phyloP scores from a whole-genome alignment of 1,140 invertebrate genomes.

The Lucilia cuprina region DNA sequence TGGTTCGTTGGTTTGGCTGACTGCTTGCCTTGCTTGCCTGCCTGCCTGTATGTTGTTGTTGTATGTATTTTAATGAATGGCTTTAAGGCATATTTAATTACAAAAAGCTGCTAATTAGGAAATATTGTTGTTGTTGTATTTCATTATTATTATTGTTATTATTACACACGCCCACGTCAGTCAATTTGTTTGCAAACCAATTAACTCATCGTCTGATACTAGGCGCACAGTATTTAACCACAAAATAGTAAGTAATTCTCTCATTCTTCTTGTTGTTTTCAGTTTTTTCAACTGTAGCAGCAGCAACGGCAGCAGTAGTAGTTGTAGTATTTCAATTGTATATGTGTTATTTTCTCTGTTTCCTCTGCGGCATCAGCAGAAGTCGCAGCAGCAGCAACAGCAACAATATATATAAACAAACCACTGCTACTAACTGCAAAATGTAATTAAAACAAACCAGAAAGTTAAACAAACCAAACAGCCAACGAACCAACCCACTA shows the following conservation, averaged over 20 bases:
- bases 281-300: too few relatives aligned
- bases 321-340: not conserved
- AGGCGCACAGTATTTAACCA: constrained; percentile 55
- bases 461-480: not conserved
- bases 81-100: constrained; percentile 60
- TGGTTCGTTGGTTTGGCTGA: not conserved
- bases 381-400: not conserved
- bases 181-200: constrained; percentile 63
- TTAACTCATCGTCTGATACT: constrained; percentile 61
- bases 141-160: constrained; percentile 24
- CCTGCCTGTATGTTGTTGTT: not conserved
- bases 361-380: not conserved
- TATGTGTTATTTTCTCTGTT: constrained; percentile 28
- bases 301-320: not conserved
- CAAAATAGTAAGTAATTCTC: constrained; percentile 9
- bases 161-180: constrained; percentile 59
- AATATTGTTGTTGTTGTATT: constrained; percentile 43
- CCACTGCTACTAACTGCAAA: not conserved
- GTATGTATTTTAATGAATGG: constrained; percentile 34
- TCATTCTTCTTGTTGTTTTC: constrained; percentile 22
- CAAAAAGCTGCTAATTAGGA: constrained; percentile 63
- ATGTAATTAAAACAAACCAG: constrained; percentile 30
- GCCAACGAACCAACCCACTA: not conserved
- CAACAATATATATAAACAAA: not conserved
- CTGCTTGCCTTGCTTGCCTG: constrained; percentile 9